Evolutionary conservation across 1,140 invertebrate species (phyloP).

Genomic region (Fopius arisanus): DNA sequence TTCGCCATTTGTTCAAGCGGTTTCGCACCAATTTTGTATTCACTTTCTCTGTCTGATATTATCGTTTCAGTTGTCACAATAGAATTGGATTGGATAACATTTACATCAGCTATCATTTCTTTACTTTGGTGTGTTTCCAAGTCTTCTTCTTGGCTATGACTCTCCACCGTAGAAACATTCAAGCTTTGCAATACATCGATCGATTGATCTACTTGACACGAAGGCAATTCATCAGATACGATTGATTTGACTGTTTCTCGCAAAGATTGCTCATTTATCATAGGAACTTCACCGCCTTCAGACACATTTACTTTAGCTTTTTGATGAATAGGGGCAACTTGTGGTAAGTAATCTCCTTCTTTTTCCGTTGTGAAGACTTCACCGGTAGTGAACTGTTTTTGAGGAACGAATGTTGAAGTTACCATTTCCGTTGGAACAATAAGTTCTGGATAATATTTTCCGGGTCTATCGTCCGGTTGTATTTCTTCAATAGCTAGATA

Average conservation of each 20-base stretch:
- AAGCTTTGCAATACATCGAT: slow-evolving; percentile 70
- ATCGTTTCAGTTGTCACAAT: slow-evolving; percentile 68
- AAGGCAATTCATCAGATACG: slow-evolving; percentile 58
- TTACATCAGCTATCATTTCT: slow-evolving; percentile 66
- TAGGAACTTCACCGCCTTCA: slow-evolving; percentile 68
- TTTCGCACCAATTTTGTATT: slow-evolving; percentile 57
- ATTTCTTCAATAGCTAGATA: slow-evolving; percentile 73
- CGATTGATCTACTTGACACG: slow-evolving; percentile 65
- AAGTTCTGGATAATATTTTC: slow-evolving; percentile 79
- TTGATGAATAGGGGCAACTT: slow-evolving; percentile 67
- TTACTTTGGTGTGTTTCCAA: slow-evolving; percentile 52
- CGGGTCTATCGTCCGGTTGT: slow-evolving; percentile 74
- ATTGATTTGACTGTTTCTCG: slow-evolving; percentile 72
- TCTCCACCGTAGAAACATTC: slow-evolving; percentile 66
- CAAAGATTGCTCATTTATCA: slow-evolving; percentile 68
- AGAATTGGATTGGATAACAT: slow-evolving; percentile 69
- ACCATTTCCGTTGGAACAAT: slow-evolving; percentile 82
- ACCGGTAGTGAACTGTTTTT: slow-evolving; percentile 72
- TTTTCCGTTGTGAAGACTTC: slow-evolving; percentile 71
- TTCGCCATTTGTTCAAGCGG: slow-evolving; percentile 64
- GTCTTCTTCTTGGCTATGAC: slow-evolving; percentile 69
- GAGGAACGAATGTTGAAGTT: slow-evolving; percentile 69
- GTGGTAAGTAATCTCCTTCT: slow-evolving; percentile 69
- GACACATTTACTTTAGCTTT: slow-evolving; percentile 69
- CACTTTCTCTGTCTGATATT: slow-evolving; percentile 69